Evolutionary conservation across 2,888 invertebrate species (phyloP).

Genomic region (Chesias legatella): DNA sequence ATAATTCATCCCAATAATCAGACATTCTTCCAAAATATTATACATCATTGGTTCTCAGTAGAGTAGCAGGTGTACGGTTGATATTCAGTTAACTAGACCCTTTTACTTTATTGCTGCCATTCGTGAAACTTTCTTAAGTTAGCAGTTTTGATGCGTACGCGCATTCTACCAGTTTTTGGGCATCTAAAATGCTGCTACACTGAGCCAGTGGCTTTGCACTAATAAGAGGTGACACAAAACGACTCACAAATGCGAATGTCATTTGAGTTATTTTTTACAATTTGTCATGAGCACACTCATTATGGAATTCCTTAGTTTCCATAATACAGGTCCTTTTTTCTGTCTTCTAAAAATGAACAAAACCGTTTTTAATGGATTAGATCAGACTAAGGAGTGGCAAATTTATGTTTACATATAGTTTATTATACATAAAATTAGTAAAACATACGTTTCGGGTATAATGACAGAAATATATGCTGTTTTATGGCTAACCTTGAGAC

Average conservation of each 20-base stretch:
- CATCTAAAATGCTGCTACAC: constrained; percentile 42
- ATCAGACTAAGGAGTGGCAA: background rate
- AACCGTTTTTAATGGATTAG: background rate
- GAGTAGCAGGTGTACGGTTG: constrained; percentile 13
- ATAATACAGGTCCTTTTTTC: too few species aligned
- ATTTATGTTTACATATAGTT: constrained; percentile 4
- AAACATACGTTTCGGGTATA: constrained; percentile 7
- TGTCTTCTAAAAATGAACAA: too few species aligned
- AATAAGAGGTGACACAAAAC: constrained; percentile 26
- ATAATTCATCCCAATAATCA: constrained; percentile 8
- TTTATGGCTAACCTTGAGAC: constrained; percentile 33
- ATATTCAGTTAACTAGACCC: constrained; percentile 19
- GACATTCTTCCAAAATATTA: constrained; percentile 15
- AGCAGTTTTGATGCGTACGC: constrained; percentile 33
- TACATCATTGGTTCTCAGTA: too few species aligned
- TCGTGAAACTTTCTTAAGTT: constrained; percentile 47
- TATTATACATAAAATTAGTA: background rate
- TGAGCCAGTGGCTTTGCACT: constrained; percentile 12
- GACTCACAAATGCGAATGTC: constrained; percentile 22
- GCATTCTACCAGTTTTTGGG: constrained; percentile 44
- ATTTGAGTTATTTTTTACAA: constrained; percentile 12
- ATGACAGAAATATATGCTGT: constrained; percentile 12
- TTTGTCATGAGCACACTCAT: constrained; percentile 2
- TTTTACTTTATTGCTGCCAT: constrained; percentile 43
- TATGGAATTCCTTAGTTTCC: background rate